Conservation (phyloP, 2,888 invertebrate genomes). For the Drosophila prostipennis region DNA sequence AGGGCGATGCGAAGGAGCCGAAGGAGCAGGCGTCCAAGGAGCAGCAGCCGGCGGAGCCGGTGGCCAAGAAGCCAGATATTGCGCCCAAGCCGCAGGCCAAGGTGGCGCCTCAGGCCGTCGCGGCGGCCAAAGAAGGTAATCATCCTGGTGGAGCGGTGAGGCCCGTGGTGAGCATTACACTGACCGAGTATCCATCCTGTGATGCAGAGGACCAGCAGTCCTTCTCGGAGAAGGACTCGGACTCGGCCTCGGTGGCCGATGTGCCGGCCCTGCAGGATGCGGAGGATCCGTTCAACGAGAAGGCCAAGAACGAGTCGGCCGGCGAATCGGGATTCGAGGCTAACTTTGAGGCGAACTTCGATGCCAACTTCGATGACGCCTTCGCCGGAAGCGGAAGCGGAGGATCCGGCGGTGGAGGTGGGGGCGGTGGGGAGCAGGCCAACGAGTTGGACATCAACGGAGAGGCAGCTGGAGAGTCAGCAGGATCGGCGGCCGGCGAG, state of each 20-base stretch:
- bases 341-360: slow-evolving; percentile 84
- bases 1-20: slow-evolving; percentile 65
- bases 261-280: slow-evolving; percentile 74
- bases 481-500: slow-evolving; percentile 33
- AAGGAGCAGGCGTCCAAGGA: slow-evolving; percentile 43
- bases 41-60: slow-evolving; percentile 19
- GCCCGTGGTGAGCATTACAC: slow-evolving; percentile 61
- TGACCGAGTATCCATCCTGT: slow-evolving; percentile 67
- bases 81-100: slow-evolving; percentile 60
- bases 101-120: slow-evolving; percentile 42
- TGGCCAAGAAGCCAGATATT: slow-evolving; percentile 67
- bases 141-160: slow-evolving; percentile 11
- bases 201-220: slow-evolving; percentile 74
- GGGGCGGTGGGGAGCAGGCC: slow-evolving; percentile 63
- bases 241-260: slow-evolving; percentile 63
- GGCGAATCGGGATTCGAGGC: slow-evolving; percentile 81
- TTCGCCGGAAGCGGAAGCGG: slow-evolving; percentile 75
- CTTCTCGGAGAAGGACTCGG: slow-evolving; percentile 70
- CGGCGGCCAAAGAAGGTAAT: slow-evolving; percentile 72
- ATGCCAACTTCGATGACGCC: slow-evolving; percentile 83
- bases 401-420: slow-evolving; percentile 52
- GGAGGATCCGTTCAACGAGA: slow-evolving; percentile 81
- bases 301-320: slow-evolving; percentile 49
- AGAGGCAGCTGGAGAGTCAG: slow-evolving; percentile 52
- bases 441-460: slow-evolving; percentile 58